These are phyloP conservation scores for Halotydeus destructor DNA, from an alignment of 1,140 invertebrate genomes.

Conservation along the genomic window DNA sequence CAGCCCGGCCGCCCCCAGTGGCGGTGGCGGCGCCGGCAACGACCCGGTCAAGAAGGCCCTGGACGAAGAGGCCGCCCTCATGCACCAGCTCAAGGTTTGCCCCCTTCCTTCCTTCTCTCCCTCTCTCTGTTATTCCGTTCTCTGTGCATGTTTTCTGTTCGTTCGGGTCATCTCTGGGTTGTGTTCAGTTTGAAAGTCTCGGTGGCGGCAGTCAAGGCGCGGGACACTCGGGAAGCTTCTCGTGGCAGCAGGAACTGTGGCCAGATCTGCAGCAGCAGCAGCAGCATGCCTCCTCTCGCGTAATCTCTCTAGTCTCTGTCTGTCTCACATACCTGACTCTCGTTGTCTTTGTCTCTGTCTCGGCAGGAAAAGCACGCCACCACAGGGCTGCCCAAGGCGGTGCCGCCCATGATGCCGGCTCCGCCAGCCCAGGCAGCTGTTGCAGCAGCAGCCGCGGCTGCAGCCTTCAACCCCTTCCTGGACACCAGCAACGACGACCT, in stretches of 20 bases:
- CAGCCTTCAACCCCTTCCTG: no score
- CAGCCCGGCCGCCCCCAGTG: not conserved
- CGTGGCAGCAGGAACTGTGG: slow-evolving; percentile 1
- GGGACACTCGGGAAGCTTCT: not conserved
- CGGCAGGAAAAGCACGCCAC: no score
- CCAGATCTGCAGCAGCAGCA: no score
- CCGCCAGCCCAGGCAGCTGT: no score
- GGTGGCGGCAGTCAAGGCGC: not conserved
- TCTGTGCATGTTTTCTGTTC: not conserved
- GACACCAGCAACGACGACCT: not conserved
- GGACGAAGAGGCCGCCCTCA: slow-evolving; percentile 79
- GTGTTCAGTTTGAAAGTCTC: not conserved
- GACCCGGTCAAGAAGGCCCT: slow-evolving; percentile 63
- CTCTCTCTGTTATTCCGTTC: not conserved
- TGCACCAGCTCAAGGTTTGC: slow-evolving; percentile 80
- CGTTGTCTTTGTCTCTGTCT: no score
- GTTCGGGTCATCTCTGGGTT: not conserved
- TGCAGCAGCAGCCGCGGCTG: no score
- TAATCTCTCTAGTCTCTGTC: no score
- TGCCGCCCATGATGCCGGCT: no score
- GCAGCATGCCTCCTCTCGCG: no score
- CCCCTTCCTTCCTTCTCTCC: not conserved
- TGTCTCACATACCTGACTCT: no score
- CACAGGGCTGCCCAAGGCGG: no score
- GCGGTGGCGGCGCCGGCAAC: slow-evolving; percentile 36